A percentile compares a stretch with the other conserved stretches of the same genome.
Evolutionary conservation across 2,797 vertebrate species (phyloP).

Genomic region (Neomorphus geoffroyi): DNA sequence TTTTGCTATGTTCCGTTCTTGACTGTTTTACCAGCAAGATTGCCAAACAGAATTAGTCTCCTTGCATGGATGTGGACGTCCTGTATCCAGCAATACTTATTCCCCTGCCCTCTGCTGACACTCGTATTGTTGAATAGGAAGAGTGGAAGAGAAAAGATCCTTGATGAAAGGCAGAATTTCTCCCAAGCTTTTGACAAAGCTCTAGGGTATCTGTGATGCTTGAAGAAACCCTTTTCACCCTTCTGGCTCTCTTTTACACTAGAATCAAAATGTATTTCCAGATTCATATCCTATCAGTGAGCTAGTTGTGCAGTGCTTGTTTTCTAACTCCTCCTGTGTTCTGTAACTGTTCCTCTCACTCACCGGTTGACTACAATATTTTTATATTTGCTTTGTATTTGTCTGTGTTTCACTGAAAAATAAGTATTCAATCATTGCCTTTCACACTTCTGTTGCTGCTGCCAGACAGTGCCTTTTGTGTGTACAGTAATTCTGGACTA

Average conservation of each 20-base stretch:
- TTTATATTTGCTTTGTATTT: neutral
- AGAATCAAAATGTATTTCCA: neutral
- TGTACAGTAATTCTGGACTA: neutral
- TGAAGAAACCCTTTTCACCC: neutral
- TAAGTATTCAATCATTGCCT: neutral
- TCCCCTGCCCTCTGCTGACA: neutral
- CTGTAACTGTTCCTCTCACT: neutral
- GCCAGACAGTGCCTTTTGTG: neutral
- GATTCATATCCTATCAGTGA: neutral
- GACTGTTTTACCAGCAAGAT: neutral
- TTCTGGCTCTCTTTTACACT: neutral
- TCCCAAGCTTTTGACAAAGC: neutral
- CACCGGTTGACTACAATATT: neutral
- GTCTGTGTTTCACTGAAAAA: neutral
- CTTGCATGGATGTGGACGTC: neutral
- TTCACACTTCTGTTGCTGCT: neutral
- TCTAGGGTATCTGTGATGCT: neutral
- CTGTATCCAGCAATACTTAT: neutral
- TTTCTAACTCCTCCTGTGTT: neutral
- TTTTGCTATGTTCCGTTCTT: neutral
- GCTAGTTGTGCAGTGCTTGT: neutral
- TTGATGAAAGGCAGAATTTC: neutral
- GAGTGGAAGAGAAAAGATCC: neutral
- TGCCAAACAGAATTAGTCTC: neutral
- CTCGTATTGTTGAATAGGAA: neutral